Evolutionary conservation across 2,113 vertebrate genomes (phyloP).

Genomic region (Galeopterus variegatus): DNA sequence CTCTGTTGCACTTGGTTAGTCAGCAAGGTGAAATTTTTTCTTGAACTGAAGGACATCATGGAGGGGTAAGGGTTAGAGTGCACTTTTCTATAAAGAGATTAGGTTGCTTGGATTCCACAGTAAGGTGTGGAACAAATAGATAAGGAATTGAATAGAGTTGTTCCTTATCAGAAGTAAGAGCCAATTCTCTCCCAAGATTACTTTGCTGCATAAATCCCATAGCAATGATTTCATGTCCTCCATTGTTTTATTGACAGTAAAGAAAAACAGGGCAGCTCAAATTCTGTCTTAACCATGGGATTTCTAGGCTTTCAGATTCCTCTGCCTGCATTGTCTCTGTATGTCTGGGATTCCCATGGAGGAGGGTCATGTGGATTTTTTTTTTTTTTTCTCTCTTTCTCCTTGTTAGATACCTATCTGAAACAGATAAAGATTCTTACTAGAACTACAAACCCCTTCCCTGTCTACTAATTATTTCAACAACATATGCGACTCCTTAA

Average conservation of each 20-base stretch:
- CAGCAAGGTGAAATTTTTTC: not conserved
- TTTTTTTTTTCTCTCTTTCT: not conserved
- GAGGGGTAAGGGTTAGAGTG: not conserved
- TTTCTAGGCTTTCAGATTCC: not conserved
- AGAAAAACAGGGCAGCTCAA: not conserved
- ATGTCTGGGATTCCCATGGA: not conserved
- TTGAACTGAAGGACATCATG: constrained; percentile 8
- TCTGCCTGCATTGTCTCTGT: not conserved
- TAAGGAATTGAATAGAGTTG: not conserved
- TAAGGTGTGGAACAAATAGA: not conserved
- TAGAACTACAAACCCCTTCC: not conserved
- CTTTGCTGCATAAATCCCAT: constrained; percentile 26
- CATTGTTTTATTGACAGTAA: not conserved
- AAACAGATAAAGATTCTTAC: constrained; percentile 28
- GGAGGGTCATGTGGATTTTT: not conserved
- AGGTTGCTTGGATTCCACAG: not conserved
- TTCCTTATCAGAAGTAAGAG: constrained; percentile 52
- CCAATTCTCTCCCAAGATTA: constrained; percentile 3
- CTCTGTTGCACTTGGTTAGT: not conserved
- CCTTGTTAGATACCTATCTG: not conserved
- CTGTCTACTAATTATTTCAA: constrained; percentile 25
- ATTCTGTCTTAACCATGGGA: not conserved
- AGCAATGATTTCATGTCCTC: not conserved
- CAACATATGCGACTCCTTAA: not conserved
- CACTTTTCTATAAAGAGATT: not conserved